These are phyloP conservation scores for Acanthacorydalis orientalis DNA, from an alignment of 2,888 invertebrate genomes.

Conservation along the genomic window DNA sequence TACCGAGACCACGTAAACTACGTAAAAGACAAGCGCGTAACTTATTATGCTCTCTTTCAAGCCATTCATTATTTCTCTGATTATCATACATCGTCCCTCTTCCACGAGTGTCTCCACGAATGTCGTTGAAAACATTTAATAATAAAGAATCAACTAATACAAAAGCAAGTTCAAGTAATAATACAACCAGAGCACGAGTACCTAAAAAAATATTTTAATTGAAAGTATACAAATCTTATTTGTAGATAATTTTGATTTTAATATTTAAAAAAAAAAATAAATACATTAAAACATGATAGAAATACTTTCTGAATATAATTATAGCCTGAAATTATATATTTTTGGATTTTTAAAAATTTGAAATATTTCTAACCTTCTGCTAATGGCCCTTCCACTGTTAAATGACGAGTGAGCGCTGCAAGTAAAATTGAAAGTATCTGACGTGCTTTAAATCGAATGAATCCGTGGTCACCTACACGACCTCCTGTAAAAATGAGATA, in stretches of 20 bases:
- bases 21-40: background rate
- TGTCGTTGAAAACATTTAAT: background rate
- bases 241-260: no score
- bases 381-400: no score
- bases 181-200: background rate
- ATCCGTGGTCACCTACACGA: background rate
- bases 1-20: background rate
- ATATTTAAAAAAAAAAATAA: no score
- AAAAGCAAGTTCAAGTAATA: background rate
- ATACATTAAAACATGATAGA: no score
- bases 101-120: no score
- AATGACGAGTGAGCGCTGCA: background rate
- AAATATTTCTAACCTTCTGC: no score
- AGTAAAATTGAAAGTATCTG: background rate
- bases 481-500: no score
- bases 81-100: background rate
- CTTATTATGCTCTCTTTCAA: background rate
- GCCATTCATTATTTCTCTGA: background rate
- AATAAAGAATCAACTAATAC: conserved; percentile 2
- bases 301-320: no score
- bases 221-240: no score
- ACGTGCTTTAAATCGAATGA: background rate
- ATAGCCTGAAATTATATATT: no score
- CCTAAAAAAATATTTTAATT: no score
- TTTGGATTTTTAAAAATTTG: no score